Conservation (phyloP, 2,113 vertebrate genomes). For the Columba janthina region DNA sequence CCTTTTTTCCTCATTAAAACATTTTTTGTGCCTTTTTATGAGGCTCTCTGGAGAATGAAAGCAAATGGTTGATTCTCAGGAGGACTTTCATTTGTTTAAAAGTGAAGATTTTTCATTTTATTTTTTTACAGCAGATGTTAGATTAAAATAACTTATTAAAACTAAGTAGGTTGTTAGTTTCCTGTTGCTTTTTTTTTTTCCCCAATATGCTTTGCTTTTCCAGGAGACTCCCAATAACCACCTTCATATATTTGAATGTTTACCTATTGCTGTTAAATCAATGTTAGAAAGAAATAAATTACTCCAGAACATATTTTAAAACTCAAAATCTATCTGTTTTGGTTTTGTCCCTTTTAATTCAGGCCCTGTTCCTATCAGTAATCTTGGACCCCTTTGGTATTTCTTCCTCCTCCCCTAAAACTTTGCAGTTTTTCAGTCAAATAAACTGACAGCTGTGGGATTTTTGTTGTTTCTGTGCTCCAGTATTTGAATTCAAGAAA, state of each 20-base stretch:
- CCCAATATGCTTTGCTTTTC: constrained; percentile 18
- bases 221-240: neutral
- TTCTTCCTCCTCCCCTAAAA: neutral
- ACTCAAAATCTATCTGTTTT: neutral
- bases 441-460: neutral
- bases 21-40: constrained; percentile 40
- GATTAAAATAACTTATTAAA: constrained; percentile 21
- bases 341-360: neutral
- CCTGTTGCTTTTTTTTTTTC: neutral
- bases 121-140: neutral
- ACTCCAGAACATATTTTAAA: constrained; percentile 5
- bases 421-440: neutral
- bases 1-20: constrained; percentile 23
- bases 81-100: constrained; percentile 57
- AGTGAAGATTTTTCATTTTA: neutral
- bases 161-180: neutral
- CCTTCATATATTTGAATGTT: constrained; percentile 2
- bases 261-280: neutral
- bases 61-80: constrained; percentile 32
- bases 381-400: neutral
- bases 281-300: constrained; percentile 38
- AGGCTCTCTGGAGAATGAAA: constrained; percentile 13
- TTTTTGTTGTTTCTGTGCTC: neutral
- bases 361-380: neutral
- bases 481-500: neutral